These are phyloP conservation scores for Mimumesa dahlbomi DNA, from an alignment of 2,888 invertebrate genomes.

Conservation along the genomic window DNA sequence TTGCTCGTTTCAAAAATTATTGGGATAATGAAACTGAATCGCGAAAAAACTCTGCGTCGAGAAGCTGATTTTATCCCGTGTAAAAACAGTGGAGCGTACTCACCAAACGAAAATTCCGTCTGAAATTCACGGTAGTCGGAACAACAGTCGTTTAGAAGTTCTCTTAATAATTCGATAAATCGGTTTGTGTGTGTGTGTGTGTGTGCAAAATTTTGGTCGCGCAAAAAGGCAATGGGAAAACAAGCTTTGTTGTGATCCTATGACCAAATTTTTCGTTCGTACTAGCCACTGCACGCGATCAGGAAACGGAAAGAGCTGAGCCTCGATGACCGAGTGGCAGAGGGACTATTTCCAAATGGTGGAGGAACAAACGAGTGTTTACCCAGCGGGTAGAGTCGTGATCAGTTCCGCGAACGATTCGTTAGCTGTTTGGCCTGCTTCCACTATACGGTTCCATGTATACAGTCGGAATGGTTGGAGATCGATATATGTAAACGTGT, in stretches of 20 bases:
- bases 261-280: slow-evolving; percentile 6
- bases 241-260: slow-evolving; percentile 8
- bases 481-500: slow-evolving; percentile 1
- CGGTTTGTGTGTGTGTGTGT: too few species aligned
- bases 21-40: too few species aligned
- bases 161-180: background rate
- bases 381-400: slow-evolving; percentile 37
- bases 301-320: background rate
- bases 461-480: background rate
- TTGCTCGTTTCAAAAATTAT: too few species aligned
- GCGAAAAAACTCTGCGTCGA: too few species aligned
- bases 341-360: slow-evolving; percentile 18
- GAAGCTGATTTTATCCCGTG: too few species aligned
- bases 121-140: too few species aligned
- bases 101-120: too few species aligned
- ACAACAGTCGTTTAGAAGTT: too few species aligned
- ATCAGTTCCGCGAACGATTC: slow-evolving; percentile 52
- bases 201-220: background rate
- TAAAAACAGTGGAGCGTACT: too few species aligned
- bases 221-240: background rate
- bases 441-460: slow-evolving; percentile 11
- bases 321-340: slow-evolving; percentile 14
- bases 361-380: slow-evolving; percentile 59
- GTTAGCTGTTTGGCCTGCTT: slow-evolving; percentile 45
- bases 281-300: background rate